A percentile compares a stretch with the other conserved stretches of the same genome.
Evolutionary conservation across 2,113 vertebrate genomes (phyloP).

Genomic region (Poecile atricapillus): DNA sequence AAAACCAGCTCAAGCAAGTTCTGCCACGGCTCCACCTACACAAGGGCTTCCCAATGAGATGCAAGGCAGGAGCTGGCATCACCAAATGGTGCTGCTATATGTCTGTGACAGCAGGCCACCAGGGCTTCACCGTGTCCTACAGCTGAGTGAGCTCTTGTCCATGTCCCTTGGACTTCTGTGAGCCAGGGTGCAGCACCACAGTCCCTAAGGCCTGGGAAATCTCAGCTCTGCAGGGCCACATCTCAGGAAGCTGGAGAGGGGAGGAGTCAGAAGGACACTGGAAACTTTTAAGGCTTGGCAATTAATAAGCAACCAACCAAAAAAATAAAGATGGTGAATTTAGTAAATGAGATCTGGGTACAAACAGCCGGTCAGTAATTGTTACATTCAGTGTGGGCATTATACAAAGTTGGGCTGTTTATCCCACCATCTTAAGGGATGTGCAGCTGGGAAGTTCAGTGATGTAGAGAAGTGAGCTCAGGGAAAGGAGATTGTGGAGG

Average conservation of each 20-base stretch:
- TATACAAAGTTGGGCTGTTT: background rate
- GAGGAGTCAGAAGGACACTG: background rate
- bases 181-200: background rate
- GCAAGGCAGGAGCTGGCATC: background rate
- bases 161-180: background rate
- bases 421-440: background rate
- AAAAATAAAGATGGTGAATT: background rate
- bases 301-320: background rate
- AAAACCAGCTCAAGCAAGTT: slow-evolving; percentile 5
- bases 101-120: background rate
- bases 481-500: background rate
- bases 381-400: background rate
- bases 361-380: background rate
- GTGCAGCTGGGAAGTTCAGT: background rate
- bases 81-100: background rate
- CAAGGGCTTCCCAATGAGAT: background rate
- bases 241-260: background rate
- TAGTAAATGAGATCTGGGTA: background rate
- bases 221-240: background rate
- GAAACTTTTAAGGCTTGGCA: background rate
- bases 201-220: background rate
- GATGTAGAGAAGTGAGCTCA: background rate
- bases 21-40: background rate
- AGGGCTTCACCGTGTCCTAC: background rate
- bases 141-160: background rate